Base-by-base conservation (phyloP, 2,888 invertebrate species). In the Venusia cambrica region DNA sequence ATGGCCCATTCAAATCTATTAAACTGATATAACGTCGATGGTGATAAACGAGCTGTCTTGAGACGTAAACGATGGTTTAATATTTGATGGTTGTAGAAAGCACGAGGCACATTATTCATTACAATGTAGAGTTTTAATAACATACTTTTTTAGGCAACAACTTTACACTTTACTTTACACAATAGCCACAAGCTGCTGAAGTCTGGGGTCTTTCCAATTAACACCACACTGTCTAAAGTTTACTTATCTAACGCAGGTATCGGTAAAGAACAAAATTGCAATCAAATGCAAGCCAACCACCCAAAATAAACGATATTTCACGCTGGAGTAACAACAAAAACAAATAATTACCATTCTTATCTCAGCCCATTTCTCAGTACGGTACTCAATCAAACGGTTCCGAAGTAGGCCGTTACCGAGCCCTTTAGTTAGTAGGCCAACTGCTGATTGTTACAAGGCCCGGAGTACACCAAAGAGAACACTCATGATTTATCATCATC, bases 11-110 rank as follows among this genome's bases (percentile, higher is more conserved):
- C 62, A 52, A 63, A 58, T 62, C 61, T 57, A 69, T 68, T 67
- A 63, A 61, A 63, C 58, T 54, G 62, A 70, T 67, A 67, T 69
- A 59, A 67, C 62, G 58, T 67, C 68, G 64, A 67, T 71, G 69
- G 58, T 62, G 45, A 49, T 50, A 32, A 44, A 55, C 49, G 49
- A 37, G 37, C 46, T 38, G 31, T 36, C 30, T 20, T 5, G 25
- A 26, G 37, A 38, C 27, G 42, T 40, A 32, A 35, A 31, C 18
- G 39, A 35, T 31, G 24, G 22, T 27, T 30, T 33, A 10, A 10
- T 22, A 25, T 25, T n/a, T n/a, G n/a, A n/a, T n/a, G n/a, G n/a
- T n/a, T n/a, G n/a, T n/a, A n/a, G n/a, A n/a, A n/a, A n/a, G n/a
- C n/a, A n/a, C n/a, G n/a, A n/a, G n/a, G n/a, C n/a, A n/a, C n/a